Evolutionary conservation across 35 echinoderm and acorn worm species (phyloP).

Genomic region (Heliocidaris erythrogramma): DNA sequence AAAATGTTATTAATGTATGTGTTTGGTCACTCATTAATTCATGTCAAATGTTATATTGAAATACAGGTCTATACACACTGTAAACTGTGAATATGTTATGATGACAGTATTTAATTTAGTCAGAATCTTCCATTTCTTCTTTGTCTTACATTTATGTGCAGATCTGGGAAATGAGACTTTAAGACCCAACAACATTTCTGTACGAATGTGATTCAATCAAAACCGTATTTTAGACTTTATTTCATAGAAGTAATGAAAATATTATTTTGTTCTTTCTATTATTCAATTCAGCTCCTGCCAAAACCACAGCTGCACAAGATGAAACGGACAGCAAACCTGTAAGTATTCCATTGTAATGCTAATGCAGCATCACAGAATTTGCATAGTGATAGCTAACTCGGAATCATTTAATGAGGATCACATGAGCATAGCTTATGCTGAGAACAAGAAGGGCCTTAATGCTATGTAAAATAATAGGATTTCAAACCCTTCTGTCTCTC

Average conservation of each 20-base stretch:
- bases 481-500: not conserved
- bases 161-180: not conserved
- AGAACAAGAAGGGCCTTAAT: not conserved
- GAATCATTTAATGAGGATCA: not conserved
- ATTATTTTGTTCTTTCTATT: not conserved
- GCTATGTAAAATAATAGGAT: not conserved
- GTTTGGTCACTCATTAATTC: too few relatives aligned
- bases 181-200: not conserved
- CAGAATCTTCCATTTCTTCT: too few relatives aligned
- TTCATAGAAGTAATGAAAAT: not conserved
- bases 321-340: constrained; percentile 76
- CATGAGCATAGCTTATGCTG: not conserved
- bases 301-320: constrained; percentile 60
- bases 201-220: not conserved
- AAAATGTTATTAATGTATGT: too few relatives aligned
- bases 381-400: not conserved
- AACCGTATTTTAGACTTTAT: not conserved
- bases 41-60: too few relatives aligned
- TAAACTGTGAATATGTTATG: too few relatives aligned
- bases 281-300: constrained; percentile 24
- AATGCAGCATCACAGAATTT: not conserved
- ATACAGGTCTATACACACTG: too few relatives aligned
- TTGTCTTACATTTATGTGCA: not conserved
- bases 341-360: constrained; percentile 26
- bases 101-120: too few relatives aligned